phyloP scores from a whole-genome alignment of 2,113 vertebrate genomes.

The Petaurus breviceps region DNA sequence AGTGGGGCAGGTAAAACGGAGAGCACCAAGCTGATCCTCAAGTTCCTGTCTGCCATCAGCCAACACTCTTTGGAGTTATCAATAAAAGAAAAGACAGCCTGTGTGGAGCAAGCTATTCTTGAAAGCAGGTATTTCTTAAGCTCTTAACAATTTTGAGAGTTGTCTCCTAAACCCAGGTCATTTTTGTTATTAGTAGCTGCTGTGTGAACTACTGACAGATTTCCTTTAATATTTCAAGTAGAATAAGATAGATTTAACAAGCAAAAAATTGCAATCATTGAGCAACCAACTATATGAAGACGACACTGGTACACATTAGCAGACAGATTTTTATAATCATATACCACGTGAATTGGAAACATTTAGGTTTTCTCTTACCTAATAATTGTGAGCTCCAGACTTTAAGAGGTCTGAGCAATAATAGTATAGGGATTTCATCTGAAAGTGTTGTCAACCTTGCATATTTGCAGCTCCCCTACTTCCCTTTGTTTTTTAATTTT shows the following conservation, averaged over 20 bases:
- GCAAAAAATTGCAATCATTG: neutral
- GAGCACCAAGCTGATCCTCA: constrained; percentile 97
- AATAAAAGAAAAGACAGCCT: constrained; percentile 86
- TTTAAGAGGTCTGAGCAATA: neutral
- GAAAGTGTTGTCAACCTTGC: neutral
- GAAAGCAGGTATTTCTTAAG: constrained; percentile 93
- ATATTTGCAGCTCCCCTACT: neutral
- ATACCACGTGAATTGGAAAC: neutral
- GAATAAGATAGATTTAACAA: neutral
- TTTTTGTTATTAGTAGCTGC: neutral
- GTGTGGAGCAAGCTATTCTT: constrained; percentile 95
- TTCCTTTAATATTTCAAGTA: neutral
- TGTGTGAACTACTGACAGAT: neutral
- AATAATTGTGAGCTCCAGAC: neutral
- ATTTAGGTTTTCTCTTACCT: neutral
- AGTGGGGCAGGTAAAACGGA: constrained; percentile 98
- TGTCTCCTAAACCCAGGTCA: neutral
- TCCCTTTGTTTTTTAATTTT: neutral
- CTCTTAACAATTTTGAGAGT: neutral
- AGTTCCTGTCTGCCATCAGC: constrained; percentile 96
- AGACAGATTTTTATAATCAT: neutral
- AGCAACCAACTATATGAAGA: neutral
- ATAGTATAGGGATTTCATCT: neutral
- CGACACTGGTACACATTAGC: neutral
- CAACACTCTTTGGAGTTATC: constrained; percentile 91